Evolutionary conservation across 2,888 invertebrate genomes (phyloP).

Genomic region (Meloe dianella): DNA sequence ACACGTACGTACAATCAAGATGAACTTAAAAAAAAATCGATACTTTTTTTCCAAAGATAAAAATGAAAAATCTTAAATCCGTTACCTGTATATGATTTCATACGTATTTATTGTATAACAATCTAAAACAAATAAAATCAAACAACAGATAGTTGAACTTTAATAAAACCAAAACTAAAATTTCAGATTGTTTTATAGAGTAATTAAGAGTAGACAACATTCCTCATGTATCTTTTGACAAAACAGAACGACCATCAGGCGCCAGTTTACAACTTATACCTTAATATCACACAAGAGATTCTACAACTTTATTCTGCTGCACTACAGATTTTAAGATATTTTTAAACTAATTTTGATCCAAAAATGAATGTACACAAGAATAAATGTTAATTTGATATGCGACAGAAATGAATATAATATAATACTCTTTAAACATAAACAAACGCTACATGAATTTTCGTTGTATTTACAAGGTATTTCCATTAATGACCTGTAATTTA

Average conservation of each 20-base stretch:
- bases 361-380: not conserved
- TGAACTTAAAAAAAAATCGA: slow-evolving; percentile 26
- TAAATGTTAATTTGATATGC: not conserved
- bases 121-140: not conserved
- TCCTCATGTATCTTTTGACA: slow-evolving; percentile 6
- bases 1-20: slow-evolving; percentile 28
- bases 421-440: not conserved
- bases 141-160: not conserved
- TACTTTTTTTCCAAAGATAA: slow-evolving; percentile 10
- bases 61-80: not conserved
- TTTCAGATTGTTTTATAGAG: slow-evolving; percentile 15
- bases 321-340: not conserved
- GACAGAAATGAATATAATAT: not conserved
- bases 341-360: not conserved
- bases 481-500: not conserved
- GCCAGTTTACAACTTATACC: slow-evolving; percentile 3
- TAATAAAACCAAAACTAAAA: not conserved
- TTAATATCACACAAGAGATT: slow-evolving; percentile 3
- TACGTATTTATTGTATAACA: not conserved
- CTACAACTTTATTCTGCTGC: not conserved
- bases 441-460: not conserved
- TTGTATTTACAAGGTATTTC: not conserved
- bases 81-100: not conserved
- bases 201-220: slow-evolving; percentile 12
- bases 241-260: slow-evolving; percentile 3